Evolutionary conservation across 2,113 vertebrate species (phyloP).

Genomic region (Rostratula benghalensis): DNA sequence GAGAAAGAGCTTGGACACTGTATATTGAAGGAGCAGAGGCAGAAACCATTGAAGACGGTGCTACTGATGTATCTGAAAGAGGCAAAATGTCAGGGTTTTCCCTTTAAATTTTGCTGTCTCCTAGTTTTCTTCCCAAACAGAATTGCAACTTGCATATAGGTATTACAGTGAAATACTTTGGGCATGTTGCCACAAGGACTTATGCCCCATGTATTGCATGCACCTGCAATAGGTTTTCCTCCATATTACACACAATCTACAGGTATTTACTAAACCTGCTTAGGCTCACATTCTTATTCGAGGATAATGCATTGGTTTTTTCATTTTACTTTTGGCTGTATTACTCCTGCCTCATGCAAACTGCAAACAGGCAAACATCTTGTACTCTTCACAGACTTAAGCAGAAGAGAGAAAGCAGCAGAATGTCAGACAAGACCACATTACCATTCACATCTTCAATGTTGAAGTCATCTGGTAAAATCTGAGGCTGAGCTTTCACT

Average conservation of each 20-base stretch:
- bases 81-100: not conserved
- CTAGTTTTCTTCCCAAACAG: not conserved
- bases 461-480: conserved; percentile 82
- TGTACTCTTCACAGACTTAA: not conserved
- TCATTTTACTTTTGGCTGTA: not conserved
- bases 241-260: not conserved
- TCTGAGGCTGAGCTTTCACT: conserved; percentile 94
- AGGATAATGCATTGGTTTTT: not conserved
- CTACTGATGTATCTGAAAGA: conserved; percentile 77
- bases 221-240: not conserved
- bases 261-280: not conserved
- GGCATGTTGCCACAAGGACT: not conserved
- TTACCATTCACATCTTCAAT: conserved; percentile 81
- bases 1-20: conserved; percentile 93
- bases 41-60: conserved; percentile 88
- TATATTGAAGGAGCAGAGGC: conserved; percentile 92
- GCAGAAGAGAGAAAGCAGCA: not conserved
- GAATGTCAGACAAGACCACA: not conserved
- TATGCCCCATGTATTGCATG: not conserved
- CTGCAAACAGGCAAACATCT: not conserved
- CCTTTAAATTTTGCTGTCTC: not conserved
- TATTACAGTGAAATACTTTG: not conserved
- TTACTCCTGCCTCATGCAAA: not conserved
- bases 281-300: not conserved
- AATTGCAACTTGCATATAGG: not conserved